phyloP scores from a whole-genome alignment of 2,888 invertebrate genomes.

The Linyphia triangularis region DNA sequence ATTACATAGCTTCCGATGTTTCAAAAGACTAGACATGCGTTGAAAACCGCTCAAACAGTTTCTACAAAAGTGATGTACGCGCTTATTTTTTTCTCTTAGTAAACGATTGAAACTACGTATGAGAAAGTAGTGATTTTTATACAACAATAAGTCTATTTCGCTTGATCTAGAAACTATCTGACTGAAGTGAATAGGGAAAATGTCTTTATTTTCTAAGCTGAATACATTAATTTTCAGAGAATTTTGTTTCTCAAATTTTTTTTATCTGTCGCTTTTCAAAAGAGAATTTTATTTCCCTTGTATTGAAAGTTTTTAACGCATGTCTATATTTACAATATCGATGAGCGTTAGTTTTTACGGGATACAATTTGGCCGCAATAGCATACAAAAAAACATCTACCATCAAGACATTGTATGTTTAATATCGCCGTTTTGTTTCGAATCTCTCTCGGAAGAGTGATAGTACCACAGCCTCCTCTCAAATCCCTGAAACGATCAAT shows the following conservation, averaged over 20 bases:
- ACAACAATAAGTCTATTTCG: background rate
- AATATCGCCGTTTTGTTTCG: background rate
- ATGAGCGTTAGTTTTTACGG: background rate
- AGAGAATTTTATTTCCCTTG: background rate
- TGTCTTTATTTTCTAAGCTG: background rate
- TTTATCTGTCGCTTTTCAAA: too few species aligned
- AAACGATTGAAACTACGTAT: constrained; percentile 16
- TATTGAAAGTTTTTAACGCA: background rate
- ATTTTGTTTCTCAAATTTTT: background rate
- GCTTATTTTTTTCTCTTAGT: background rate
- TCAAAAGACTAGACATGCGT: background rate
- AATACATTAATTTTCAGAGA: background rate
- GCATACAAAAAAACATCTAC: background rate
- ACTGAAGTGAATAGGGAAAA: background rate
- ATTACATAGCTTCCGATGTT: background rate
- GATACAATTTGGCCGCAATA: constrained; percentile 4
- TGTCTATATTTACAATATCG: background rate
- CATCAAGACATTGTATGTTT: background rate
- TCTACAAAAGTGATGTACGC: background rate
- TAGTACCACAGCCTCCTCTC: background rate
- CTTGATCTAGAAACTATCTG: background rate
- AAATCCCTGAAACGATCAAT: background rate
- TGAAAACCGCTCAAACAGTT: background rate
- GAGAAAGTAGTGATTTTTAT: background rate
- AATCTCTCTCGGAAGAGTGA: background rate